Evolutionary conservation across 2,888 invertebrate species (phyloP).

Genomic region (Nomada ferruginata): DNA sequence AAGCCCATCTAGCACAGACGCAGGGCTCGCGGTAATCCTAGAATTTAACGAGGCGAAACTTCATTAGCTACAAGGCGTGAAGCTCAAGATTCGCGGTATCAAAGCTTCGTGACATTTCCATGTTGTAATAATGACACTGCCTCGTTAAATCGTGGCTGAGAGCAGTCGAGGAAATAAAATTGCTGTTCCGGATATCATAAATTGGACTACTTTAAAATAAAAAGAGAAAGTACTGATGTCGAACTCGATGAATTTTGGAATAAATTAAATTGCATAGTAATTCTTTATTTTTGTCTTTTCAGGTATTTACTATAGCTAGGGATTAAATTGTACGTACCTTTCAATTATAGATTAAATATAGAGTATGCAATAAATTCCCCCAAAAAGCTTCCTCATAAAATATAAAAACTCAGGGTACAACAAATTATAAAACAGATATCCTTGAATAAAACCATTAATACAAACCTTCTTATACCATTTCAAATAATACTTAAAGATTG

Average conservation of each 20-base stretch:
- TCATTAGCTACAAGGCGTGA: conserved; percentile 71
- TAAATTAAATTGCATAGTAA: not conserved
- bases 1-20: conserved; percentile 54
- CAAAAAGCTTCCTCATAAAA: too few relatives aligned
- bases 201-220: not conserved
- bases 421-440: too few relatives aligned
- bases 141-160: conserved; percentile 11
- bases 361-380: too few relatives aligned
- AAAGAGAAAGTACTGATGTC: not conserved
- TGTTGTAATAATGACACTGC: conserved; percentile 33
- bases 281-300: too few relatives aligned
- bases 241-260: not conserved
- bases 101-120: conserved; percentile 7
- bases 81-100: conserved; percentile 50
- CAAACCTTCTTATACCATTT: too few relatives aligned
- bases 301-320: too few relatives aligned
- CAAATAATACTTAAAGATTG: too few relatives aligned
- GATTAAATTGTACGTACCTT: too few relatives aligned
- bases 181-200: not conserved
- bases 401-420: too few relatives aligned
- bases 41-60: conserved; percentile 73
- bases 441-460: too few relatives aligned
- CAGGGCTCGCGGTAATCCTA: conserved; percentile 59
- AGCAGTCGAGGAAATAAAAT: not conserved
- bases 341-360: too few relatives aligned